Evolutionary conservation across 2,797 vertebrate species (phyloP).

Genomic region (Threskiornis aethiopicus): DNA sequence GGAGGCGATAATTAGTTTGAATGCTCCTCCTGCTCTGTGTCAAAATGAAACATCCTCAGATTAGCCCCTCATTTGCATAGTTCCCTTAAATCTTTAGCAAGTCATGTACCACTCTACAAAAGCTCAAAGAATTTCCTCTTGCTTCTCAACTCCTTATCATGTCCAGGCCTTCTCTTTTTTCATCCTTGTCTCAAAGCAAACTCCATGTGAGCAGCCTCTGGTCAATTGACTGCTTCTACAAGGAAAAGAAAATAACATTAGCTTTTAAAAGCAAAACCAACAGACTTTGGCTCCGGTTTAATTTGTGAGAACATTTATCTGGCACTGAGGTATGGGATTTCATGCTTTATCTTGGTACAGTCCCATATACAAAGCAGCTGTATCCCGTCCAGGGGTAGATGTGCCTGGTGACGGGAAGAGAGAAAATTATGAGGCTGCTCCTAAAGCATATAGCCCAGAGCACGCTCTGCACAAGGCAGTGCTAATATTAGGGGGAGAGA

Average conservation of each 20-base stretch:
- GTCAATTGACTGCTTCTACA: neutral
- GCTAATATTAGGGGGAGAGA: neutral
- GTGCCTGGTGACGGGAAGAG: neutral
- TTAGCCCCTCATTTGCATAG: neutral
- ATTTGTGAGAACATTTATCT: neutral
- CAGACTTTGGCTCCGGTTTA: neutral
- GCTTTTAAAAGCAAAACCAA: neutral
- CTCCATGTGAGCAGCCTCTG: neutral
- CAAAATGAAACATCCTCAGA: neutral
- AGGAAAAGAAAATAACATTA: neutral
- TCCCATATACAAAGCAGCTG: rapidly evolving
- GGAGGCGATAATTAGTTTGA: neutral
- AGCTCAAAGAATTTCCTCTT: neutral
- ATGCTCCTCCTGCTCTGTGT: neutral
- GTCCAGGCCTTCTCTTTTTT: neutral
- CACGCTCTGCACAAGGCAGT: neutral
- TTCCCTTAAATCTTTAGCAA: neutral
- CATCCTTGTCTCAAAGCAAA: neutral
- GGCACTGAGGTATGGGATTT: neutral
- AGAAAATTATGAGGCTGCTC: neutral
- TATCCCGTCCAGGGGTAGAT: neutral
- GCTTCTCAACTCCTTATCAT: neutral
- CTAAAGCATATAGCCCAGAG: neutral
- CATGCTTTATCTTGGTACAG: neutral
- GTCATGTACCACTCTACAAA: neutral